Percentiles rank a stretch among this genome's conserved stretches.
Evolutionary conservation across 2,113 vertebrate species (phyloP).

Genomic region (Aphyosemion australe): DNA sequence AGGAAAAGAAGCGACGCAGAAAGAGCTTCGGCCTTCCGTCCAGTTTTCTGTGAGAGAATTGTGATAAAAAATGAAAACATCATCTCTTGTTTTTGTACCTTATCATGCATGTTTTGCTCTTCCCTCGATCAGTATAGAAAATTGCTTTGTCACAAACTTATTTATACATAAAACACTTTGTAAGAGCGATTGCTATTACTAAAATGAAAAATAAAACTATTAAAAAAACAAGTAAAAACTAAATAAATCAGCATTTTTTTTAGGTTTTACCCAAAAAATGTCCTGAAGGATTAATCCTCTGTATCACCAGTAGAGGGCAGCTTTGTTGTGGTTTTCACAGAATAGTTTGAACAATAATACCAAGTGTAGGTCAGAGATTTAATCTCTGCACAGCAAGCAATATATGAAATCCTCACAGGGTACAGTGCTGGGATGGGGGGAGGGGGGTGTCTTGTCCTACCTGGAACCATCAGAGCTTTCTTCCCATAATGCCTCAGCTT

Average conservation of each 20-base stretch:
- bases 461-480: conserved; percentile 66
- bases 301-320: conserved; percentile 62
- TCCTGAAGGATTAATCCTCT: neutral
- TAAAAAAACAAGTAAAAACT: neutral
- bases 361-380: conserved; percentile 24
- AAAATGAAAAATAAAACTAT: no score
- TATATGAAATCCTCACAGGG: no score
- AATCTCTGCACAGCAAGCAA: conserved; percentile 34
- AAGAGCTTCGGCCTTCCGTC: conserved; percentile 78
- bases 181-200: no score
- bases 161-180: no score
- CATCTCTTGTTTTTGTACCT: no score
- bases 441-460: conserved; percentile 5
- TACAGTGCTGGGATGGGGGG: neutral
- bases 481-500: conserved; percentile 78
- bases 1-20: conserved; percentile 88
- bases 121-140: no score
- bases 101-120: no score
- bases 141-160: no score
- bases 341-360: conserved; percentile 17
- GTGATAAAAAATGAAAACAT: no score
- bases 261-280: no score
- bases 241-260: no score
- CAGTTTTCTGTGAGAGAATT: conserved; percentile 54
- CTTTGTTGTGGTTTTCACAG: conserved; percentile 24